These are phyloP conservation scores for Oreochromis mossambicus DNA, from an alignment of 2,797 vertebrate species.

Conservation along the genomic window DNA sequence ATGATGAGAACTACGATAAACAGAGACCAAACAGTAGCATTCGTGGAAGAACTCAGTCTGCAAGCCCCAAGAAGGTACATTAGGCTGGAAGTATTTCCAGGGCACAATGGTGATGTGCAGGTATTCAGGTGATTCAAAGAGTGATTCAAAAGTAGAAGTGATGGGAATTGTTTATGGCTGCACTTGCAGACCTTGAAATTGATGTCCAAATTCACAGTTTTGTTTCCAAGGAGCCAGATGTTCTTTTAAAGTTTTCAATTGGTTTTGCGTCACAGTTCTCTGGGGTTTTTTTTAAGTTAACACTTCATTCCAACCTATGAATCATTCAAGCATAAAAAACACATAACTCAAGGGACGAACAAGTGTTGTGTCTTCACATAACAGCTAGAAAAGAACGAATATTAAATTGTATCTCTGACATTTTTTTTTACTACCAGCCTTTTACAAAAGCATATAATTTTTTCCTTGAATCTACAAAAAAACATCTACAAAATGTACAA, in stretches of 20 bases:
- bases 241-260: not conserved
- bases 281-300: rapidly evolving
- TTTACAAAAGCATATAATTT: not conserved
- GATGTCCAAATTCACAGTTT: not conserved
- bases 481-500: not conserved
- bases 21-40: not conserved
- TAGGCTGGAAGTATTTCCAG: not conserved
- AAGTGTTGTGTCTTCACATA: not conserved
- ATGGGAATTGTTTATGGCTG: not conserved
- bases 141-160: not conserved
- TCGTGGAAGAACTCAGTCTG: not conserved
- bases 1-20: not conserved
- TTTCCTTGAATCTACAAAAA: not conserved
- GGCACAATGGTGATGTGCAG: not conserved
- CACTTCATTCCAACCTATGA: not conserved
- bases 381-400: rapidly evolving
- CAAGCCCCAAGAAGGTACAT: not conserved
- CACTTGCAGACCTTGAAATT: not conserved
- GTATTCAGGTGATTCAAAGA: not conserved
- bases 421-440: not conserved
- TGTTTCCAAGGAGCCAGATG: not conserved
- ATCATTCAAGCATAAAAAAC: not conserved
- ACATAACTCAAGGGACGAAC: not conserved
- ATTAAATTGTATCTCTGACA: not conserved
- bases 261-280: not conserved